Evolutionary conservation across 2,113 vertebrate genomes (phyloP).

Genomic region (Heterochromis multidens): DNA sequence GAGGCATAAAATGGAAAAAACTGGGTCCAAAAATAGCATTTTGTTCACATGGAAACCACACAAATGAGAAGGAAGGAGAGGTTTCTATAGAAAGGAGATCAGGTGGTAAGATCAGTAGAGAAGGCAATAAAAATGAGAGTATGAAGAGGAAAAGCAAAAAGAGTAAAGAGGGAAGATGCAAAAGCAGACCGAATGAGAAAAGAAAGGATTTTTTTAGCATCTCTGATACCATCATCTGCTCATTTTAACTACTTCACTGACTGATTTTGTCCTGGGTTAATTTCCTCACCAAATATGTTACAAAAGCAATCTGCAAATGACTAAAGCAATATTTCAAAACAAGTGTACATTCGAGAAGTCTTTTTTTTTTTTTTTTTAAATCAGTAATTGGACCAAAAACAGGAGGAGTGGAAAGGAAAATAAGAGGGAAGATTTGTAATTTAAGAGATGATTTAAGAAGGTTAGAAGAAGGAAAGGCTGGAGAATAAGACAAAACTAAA

Average conservation of each 20-base stretch:
- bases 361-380: accelerated
- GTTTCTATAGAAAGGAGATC: background rate
- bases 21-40: slow-evolving; percentile 57
- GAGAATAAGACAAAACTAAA: too few relatives aligned
- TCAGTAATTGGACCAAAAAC: background rate
- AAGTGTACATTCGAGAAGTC: background rate
- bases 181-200: too few relatives aligned
- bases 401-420: background rate
- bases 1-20: too few relatives aligned
- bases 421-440: too few relatives aligned
- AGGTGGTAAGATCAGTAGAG: background rate
- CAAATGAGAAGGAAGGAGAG: background rate
- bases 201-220: accelerated
- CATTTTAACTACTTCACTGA: background rate
- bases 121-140: too few relatives aligned
- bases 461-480: too few relatives aligned
- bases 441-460: too few relatives aligned
- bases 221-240: background rate
- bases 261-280: background rate
- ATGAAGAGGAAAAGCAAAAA: accelerated
- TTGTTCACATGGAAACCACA: slow-evolving; percentile 65
- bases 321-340: background rate
- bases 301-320: background rate
- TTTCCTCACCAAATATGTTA: background rate
- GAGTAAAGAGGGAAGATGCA: too few relatives aligned